Evolutionary conservation across 2,113 vertebrate genomes (phyloP).

Genomic region (Ceyx cyanopectus): DNA sequence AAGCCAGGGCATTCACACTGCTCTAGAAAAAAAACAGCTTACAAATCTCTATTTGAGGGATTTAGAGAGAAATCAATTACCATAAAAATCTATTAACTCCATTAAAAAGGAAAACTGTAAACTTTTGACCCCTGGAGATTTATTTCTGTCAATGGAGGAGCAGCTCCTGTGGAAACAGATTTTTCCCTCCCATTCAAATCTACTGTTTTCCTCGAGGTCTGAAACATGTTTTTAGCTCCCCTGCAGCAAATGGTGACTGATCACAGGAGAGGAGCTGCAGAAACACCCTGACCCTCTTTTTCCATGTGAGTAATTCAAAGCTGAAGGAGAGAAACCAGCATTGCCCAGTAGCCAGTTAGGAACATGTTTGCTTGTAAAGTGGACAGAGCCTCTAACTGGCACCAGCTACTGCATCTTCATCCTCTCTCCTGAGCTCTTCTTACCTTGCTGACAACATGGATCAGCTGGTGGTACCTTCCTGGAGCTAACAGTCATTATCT

Average conservation of each 20-base stretch:
- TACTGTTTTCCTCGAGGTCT: neutral
- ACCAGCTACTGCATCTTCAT: neutral
- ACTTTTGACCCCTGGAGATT: neutral
- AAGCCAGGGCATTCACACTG: neutral
- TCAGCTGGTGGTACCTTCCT: neutral
- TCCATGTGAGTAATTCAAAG: neutral
- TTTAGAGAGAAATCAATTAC: neutral
- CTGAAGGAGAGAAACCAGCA: neutral
- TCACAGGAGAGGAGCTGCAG: neutral
- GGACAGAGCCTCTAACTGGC: neutral
- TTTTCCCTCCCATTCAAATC: neutral
- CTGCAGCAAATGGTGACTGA: neutral
- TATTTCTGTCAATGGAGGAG: neutral
- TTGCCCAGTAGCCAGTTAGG: neutral
- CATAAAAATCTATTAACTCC: neutral
- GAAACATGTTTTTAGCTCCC: neutral
- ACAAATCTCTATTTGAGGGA: neutral
- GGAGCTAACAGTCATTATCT: neutral
- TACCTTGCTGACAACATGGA: rapidly evolving
- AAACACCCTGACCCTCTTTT: neutral
- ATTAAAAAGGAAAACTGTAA: neutral
- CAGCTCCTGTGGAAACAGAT: rapidly evolving
- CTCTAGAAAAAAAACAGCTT: neutral
- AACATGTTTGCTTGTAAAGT: neutral
- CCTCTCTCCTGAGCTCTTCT: neutral